These are phyloP conservation scores for Manis javanica DNA, from an alignment of 2,797 vertebrate species.

Conservation along the genomic window DNA sequence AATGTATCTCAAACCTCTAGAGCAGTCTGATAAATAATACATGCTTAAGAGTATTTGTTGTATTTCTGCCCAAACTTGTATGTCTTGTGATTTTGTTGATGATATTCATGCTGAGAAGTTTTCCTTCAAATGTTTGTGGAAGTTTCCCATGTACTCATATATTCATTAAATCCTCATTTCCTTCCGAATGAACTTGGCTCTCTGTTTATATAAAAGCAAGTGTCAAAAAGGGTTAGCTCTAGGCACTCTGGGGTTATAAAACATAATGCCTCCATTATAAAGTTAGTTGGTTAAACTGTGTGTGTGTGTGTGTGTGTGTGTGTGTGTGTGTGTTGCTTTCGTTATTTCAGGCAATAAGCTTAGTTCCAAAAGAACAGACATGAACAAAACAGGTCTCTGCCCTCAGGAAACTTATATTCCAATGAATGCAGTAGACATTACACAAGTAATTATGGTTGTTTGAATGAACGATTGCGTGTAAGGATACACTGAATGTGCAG, in stretches of 20 bases:
- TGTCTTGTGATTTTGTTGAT: neutral
- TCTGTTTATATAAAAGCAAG: neutral
- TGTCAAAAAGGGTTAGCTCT: neutral
- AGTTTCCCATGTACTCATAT: neutral
- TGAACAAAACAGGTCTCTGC: neutral
- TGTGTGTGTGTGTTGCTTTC: neutral
- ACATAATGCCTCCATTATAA: neutral
- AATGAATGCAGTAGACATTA: neutral
- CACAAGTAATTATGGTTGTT: neutral
- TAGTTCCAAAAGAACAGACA: neutral
- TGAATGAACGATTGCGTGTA: neutral
- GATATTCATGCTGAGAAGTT: neutral
- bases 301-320: neutral
- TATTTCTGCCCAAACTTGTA: neutral
- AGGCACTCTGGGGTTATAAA: neutral
- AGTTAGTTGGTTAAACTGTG: neutral
- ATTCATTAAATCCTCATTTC: neutral
- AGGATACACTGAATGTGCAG: neutral
- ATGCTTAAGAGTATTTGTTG: neutral
- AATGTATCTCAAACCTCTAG: neutral
- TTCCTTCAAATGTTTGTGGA: neutral
- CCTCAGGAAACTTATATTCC: neutral
- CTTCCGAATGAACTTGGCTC: neutral
- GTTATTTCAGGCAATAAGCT: neutral
- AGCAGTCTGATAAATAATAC: neutral